Base-by-base conservation (phyloP, 1,140 invertebrate genomes). In the Thaumatotibia leucotreta region DNA sequence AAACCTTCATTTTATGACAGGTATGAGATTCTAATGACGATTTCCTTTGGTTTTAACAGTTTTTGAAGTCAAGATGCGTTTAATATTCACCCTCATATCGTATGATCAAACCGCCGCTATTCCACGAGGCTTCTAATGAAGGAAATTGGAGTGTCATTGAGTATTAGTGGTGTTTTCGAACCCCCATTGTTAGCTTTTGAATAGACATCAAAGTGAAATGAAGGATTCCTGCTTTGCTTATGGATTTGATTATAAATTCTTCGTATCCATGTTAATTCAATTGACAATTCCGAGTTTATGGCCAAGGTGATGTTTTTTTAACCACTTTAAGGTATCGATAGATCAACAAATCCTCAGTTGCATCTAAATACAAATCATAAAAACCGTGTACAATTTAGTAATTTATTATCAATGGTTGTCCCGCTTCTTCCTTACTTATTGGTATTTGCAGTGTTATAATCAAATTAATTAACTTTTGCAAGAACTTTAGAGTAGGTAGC, bases 81-180 rank as follows among this genome's bases (percentile, higher is more conserved):
- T 74, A 70, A 65, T 73, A 80, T 79, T 74, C 83, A 84, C 79
- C 80, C 80, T 49, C 33, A 63, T 20, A 20, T 27, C 32, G 50
- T 14, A 64, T 66, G 68, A 75, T 82, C 72, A 79, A 82, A 70
- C 68, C 66, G 39, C 17, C 27, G 54, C 63, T 78, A 77, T 77
- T 75, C 75, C 66, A 52, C 62, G 67, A 63, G 54, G 71, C 62
- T 61, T 72, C 74, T 80, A 83, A 82, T 76, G 75, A 80, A 67
- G 68, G 70, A 79, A 80, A 79, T 82, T 80, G 75, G 69, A 82
- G 82, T 58, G 65, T 54, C 66, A 71, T 84, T 63, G 29, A 67
- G 58, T 27, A 69, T 67, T 69, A 73, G 76, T 68, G 64, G 71
- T 75, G 79, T 79, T 82, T 83, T 86, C 80, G 66, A 76, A 61